Evolutionary conservation across 1,140 invertebrate species (phyloP).

Genomic region (Holcopasites calliopsidis): DNA sequence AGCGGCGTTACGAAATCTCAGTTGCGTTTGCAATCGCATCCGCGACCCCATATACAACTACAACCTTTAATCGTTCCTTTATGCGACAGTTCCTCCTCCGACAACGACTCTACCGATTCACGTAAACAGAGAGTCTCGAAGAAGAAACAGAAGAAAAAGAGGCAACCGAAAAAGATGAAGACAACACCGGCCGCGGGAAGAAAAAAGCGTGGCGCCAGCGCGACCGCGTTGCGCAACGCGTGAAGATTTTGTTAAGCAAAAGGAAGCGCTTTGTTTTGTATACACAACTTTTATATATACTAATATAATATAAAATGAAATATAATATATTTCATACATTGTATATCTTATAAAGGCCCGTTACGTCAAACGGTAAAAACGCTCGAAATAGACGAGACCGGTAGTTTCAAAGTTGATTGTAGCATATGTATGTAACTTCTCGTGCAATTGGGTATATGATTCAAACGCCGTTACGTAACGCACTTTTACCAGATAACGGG

Average conservation of each 20-base stretch:
- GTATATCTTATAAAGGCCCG: not conserved
- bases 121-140: slow-evolving; percentile 69
- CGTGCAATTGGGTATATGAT: not conserved
- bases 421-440: not conserved
- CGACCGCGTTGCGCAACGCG: slow-evolving; percentile 4
- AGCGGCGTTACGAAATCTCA: slow-evolving; percentile 6
- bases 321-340: no score
- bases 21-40: not conserved
- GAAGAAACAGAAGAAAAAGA: slow-evolving; percentile 79
- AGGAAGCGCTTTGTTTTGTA: not conserved
- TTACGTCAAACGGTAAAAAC: not conserved
- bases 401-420: not conserved
- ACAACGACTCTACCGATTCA: slow-evolving; percentile 67
- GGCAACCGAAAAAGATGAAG: slow-evolving; percentile 61
- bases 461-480: not conserved
- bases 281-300: no score
- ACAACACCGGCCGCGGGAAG: not conserved
- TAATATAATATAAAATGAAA: no score
- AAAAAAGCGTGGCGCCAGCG: slow-evolving; percentile 35
- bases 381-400: no score
- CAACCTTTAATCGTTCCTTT: slow-evolving; percentile 23
- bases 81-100: slow-evolving; percentile 79
- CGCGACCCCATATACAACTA: slow-evolving; percentile 7
- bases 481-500: slow-evolving; percentile 3
- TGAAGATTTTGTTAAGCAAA: slow-evolving; percentile 4